Evolutionary conservation across 2,113 vertebrate species (phyloP).

Genomic region (Myotis lucifugus): DNA sequence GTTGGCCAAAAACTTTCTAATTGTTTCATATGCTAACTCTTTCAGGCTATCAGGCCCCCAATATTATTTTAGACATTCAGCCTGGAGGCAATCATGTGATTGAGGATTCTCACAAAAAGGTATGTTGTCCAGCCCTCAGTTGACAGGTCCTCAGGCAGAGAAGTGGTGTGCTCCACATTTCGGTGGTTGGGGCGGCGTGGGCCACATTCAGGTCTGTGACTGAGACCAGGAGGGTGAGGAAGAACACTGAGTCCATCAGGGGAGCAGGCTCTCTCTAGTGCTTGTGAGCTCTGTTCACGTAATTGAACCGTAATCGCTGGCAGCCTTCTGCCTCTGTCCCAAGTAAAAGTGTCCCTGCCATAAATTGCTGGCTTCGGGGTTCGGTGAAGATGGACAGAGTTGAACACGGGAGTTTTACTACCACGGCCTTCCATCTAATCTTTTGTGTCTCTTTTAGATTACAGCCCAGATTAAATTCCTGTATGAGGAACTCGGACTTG

Average conservation of each 20-base stretch:
- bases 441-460: conserved; percentile 85
- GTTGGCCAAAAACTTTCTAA: background rate
- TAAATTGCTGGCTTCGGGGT: background rate
- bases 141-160: background rate
- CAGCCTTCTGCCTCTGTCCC: background rate
- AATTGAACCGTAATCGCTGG: background rate
- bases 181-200: background rate
- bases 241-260: background rate
- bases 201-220: background rate
- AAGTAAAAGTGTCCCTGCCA: background rate
- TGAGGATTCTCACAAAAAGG: conserved; percentile 91
- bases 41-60: conserved; percentile 85
- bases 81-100: conserved; percentile 90
- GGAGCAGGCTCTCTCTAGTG: background rate
- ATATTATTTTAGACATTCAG: conserved; percentile 90
- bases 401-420: background rate
- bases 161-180: no score
- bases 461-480: conserved; percentile 93
- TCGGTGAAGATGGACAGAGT: background rate
- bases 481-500: conserved; percentile 88
- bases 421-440: conserved; percentile 14
- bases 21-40: conserved; percentile 51
- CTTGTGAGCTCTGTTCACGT: background rate
- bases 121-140: conserved; percentile 70
- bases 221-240: no score